Evolutionary conservation across 2,113 vertebrate species (phyloP).

Genomic region (Pomatostomus ruficeps): DNA sequence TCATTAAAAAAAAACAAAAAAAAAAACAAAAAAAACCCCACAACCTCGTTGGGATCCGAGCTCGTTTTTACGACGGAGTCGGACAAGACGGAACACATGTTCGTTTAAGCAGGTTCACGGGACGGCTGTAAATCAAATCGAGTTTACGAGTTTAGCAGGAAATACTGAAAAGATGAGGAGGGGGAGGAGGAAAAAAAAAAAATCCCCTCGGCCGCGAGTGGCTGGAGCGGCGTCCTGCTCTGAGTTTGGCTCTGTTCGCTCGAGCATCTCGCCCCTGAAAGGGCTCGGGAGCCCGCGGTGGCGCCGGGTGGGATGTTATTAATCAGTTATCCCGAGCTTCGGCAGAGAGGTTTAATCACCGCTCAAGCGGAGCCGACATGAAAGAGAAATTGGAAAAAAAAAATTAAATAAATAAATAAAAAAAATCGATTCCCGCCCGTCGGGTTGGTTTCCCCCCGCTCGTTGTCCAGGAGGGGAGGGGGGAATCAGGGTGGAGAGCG

Average conservation of each 20-base stretch:
- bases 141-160: conserved; percentile 75
- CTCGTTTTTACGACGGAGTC: conserved; percentile 65
- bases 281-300: conserved; percentile 60
- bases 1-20: conserved; percentile 28
- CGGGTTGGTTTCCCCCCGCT: too few species aligned
- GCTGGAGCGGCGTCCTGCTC: conserved; percentile 32
- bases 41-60: conserved; percentile 27
- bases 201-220: background rate
- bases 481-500: too few species aligned
- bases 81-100: conserved; percentile 72
- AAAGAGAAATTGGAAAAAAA: conserved; percentile 67
- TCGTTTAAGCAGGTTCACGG: conserved; percentile 72
- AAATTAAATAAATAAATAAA: too few species aligned
- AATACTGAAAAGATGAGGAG: conserved; percentile 63
- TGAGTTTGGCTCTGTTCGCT: conserved; percentile 60
- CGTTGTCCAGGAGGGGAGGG: too few species aligned
- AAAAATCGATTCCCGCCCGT: conserved; percentile 48
- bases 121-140: conserved; percentile 72
- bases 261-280: conserved; percentile 65
- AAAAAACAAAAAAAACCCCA: too few species aligned
- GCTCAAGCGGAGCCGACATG: conserved; percentile 65
- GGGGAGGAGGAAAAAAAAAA: background rate
- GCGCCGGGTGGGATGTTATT: conserved; percentile 71
- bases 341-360: conserved; percentile 69
- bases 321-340: conserved; percentile 66